Conservation (phyloP, 2,888 invertebrate species). For the Parnassius glacialis region DNA sequence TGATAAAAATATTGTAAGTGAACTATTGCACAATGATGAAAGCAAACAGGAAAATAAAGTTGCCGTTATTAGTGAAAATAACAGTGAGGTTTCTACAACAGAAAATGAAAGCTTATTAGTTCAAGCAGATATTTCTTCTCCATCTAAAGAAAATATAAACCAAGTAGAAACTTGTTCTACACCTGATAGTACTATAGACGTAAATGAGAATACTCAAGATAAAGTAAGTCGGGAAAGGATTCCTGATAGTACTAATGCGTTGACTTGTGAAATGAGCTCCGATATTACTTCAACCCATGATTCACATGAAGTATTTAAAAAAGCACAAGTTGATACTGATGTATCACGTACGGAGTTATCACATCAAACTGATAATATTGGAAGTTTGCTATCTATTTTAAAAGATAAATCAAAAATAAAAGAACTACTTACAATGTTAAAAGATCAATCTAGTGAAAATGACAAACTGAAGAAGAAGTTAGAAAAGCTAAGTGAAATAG, state of each 20-base stretch:
- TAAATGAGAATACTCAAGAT: slow-evolving; percentile 33
- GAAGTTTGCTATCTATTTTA: slow-evolving; percentile 60
- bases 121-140: slow-evolving; percentile 27
- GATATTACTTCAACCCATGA: slow-evolving; percentile 54
- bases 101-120: slow-evolving; percentile 31
- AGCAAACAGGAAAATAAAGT: slow-evolving; percentile 4
- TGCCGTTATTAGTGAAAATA: not conserved
- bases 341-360: slow-evolving; percentile 36
- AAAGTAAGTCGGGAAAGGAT: slow-evolving; percentile 33
- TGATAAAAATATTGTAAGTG: too few relatives aligned
- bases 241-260: slow-evolving; percentile 58
- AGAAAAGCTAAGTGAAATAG: slow-evolving; percentile 78
- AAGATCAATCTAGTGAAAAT: slow-evolving; percentile 62
- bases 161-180: slow-evolving; percentile 39
- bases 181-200: slow-evolving; percentile 65
- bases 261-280: slow-evolving; percentile 46
- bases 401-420: slow-evolving; percentile 75
- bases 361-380: slow-evolving; percentile 50
- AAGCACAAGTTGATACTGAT: slow-evolving; percentile 35
- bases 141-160: slow-evolving; percentile 27
- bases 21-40: not conserved
- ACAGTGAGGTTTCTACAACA: slow-evolving; percentile 39
- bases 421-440: slow-evolving; percentile 65
- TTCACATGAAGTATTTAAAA: slow-evolving; percentile 33
- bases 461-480: slow-evolving; percentile 81